phyloP scores from a whole-genome alignment of 1,140 invertebrate genomes.

The Neuroterus valhalla region DNA sequence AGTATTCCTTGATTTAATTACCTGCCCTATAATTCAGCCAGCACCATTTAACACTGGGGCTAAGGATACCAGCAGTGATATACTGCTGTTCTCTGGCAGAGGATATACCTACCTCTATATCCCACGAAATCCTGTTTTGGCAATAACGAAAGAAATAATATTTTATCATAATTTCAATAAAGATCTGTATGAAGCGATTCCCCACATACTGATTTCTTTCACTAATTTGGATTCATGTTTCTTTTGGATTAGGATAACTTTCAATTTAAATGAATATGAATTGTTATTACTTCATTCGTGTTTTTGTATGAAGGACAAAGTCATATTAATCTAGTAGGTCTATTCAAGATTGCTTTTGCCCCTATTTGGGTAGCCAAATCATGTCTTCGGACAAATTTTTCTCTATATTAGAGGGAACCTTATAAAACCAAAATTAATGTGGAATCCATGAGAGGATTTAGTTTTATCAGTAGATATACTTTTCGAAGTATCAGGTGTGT shows the following conservation, averaged over 20 bases:
- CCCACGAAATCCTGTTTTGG: constrained; percentile 25
- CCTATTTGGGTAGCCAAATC: too few relatives aligned
- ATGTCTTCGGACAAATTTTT: too few relatives aligned
- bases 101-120: constrained; percentile 34
- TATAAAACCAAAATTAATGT: too few relatives aligned
- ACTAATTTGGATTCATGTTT: too few relatives aligned
- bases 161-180: constrained; percentile 19
- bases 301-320: too few relatives aligned
- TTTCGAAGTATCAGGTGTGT: background rate
- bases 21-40: constrained; percentile 43
- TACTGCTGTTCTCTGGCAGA: constrained; percentile 36
- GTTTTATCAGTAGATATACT: background rate
- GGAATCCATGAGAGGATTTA: too few relatives aligned
- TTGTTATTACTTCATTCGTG: too few relatives aligned
- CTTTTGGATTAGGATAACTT: too few relatives aligned
- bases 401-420: too few relatives aligned
- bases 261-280: too few relatives aligned
- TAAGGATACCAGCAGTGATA: constrained; percentile 38
- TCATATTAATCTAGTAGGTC: too few relatives aligned
- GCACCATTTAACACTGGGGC: constrained; percentile 36
- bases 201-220: background rate
- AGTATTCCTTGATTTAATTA: constrained; percentile 46
- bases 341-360: too few relatives aligned
- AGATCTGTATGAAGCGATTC: background rate
- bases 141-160: constrained; percentile 5